Evolutionary conservation across 1,140 invertebrate genomes (phyloP).

Genomic region (Phenacoccus solenopsis): DNA sequence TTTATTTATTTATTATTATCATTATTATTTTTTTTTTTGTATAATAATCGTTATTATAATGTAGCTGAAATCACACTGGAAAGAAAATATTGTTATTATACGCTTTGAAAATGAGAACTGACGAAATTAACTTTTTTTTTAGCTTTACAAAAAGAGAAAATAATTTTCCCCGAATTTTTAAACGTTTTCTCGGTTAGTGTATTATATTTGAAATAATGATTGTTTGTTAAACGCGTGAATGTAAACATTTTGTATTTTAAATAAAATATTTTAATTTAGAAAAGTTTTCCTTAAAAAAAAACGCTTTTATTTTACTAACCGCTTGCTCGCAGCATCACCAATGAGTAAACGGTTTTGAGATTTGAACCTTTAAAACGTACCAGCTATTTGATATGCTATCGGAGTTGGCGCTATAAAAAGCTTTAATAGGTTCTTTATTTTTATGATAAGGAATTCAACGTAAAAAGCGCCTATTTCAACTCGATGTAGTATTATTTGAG

Average conservation of each 20-base stretch:
- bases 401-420: not conserved
- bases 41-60: not conserved
- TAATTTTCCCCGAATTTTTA: not conserved
- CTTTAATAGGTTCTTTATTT: not conserved
- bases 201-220: not conserved
- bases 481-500: not conserved
- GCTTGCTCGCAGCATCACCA: no score
- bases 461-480: not conserved
- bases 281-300: not conserved
- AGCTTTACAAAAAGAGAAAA: not conserved
- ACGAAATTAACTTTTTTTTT: not conserved
- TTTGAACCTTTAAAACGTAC: no score
- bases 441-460: not conserved
- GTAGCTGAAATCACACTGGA: not conserved
- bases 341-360: no score
- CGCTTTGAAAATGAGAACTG: not conserved
- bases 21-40: not conserved
- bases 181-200: not conserved
- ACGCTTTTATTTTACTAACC: no score
- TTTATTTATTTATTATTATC: no score
- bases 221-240: not conserved
- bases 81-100: not conserved
- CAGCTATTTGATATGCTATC: not conserved
- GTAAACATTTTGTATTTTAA: slow-evolving; percentile 3
- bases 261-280: slow-evolving; percentile 4